Evolutionary conservation across 1,140 invertebrate species (phyloP), one percentile per base, ranked within the genome.

Genomic region (Drosophila navojoa): DNA sequence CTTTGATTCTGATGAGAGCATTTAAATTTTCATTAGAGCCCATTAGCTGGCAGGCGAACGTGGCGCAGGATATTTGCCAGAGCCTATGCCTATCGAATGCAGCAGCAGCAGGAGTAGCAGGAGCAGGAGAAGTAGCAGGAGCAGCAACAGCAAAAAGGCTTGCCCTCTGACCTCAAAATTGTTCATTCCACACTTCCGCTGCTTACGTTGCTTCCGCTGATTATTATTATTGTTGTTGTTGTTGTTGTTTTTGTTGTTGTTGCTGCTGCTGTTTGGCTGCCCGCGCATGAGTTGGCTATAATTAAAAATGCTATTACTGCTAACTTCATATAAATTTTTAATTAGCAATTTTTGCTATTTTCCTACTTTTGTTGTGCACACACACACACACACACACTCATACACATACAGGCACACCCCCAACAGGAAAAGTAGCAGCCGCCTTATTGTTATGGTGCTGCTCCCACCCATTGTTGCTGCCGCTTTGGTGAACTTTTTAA

Each of bases 291-390:
- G 84, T 84, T 89, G 84, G 79, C 86, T 78, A 90, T 90, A 90
- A 90, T 90, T 90, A 90, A 90, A 90, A 90, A 90, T 90, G 82
- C 87, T 87, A 87, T 87, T 87, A 87, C 84, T 84, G 84, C 79
- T 84, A 87, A 87, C 84, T 89, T 87, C 84, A 87, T 90, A 90
- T 90, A 90, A 84, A 90, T 90, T 90, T 90, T 90, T 90, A 90
- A 90, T 90, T 90, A 90, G 87, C 77, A 90, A 90, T 90, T 90
- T 90, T 90, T 90, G 87, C 87, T 90, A 90, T 90, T 90, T 90
- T 90, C 63, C 87, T 90, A 90, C 87, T 87, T 87, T 87, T 72
- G 86, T 81, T 86, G 66, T 66, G 68, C 58, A 54, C 54, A 27
- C 19, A 1, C 19, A 19, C 19, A 19, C 19, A 22, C 19, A 22